Evolutionary conservation across 2,113 vertebrate species (phyloP).

Genomic region (Myiopsitta monachus): DNA sequence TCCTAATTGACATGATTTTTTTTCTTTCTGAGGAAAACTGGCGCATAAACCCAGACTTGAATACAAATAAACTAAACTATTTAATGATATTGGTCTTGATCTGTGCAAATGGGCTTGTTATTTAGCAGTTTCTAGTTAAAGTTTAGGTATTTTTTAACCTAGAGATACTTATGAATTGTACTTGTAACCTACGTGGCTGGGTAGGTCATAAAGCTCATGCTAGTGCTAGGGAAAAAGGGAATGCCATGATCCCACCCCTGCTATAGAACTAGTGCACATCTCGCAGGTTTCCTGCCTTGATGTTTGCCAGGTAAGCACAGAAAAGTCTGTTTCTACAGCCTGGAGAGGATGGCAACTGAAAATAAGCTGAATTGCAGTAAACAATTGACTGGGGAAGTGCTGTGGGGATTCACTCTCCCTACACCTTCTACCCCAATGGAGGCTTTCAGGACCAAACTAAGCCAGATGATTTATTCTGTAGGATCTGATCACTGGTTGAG

Average conservation of each 20-base stretch:
- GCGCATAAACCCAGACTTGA: not conserved
- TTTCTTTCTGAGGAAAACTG: not conserved
- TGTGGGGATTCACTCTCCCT: not conserved
- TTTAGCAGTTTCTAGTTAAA: not conserved
- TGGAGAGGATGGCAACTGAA: not conserved
- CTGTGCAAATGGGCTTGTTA: not conserved
- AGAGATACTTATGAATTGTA: not conserved
- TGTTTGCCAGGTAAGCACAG: not conserved
- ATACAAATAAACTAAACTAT: not conserved
- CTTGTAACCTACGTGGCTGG: not conserved
- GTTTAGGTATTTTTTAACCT: not conserved
- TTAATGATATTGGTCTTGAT: not conserved
- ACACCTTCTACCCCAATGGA: not conserved
- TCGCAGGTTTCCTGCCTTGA: not conserved
- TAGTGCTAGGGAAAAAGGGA: not conserved
- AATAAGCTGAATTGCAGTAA: not conserved
- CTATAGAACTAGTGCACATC: not conserved
- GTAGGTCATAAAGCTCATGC: not conserved
- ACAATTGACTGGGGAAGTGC: not conserved
- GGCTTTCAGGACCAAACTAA: not conserved
- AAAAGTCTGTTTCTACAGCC: not conserved
- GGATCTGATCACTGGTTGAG: not conserved
- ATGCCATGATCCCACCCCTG: not conserved
- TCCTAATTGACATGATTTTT: rapidly evolving
- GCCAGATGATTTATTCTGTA: not conserved